Percentiles rank a stretch among this genome's conserved stretches.
Evolutionary conservation across 64 coral and sea anemone genomes (phyloP).

Genomic region (Porites lutea): DNA sequence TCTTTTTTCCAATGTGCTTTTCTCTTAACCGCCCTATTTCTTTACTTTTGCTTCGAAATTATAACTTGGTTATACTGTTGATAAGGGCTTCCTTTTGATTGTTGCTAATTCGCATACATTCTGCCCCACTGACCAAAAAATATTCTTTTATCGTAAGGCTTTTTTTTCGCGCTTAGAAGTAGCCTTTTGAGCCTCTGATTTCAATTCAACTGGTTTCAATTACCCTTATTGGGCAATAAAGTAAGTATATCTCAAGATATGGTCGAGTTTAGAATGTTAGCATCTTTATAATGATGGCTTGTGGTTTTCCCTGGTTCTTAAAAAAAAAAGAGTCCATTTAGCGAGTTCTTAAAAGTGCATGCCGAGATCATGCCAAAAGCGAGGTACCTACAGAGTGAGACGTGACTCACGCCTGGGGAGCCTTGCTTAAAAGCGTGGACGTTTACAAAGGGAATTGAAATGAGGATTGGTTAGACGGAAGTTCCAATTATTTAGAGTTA

Average conservation of each 20-base stretch:
- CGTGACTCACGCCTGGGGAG: background rate
- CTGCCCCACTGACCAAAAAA: too few species aligned
- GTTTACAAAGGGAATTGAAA: background rate
- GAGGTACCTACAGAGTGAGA: background rate
- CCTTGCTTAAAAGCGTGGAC: background rate
- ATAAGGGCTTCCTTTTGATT: too few species aligned
- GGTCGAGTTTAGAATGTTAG: too few species aligned
- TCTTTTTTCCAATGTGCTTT: too few species aligned
- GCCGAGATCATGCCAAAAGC: background rate
- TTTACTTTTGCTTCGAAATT: too few species aligned
- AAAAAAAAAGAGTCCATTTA: background rate
- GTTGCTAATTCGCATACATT: too few species aligned
- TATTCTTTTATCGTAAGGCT: too few species aligned
- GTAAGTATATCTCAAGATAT: background rate
- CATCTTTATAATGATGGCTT: background rate
- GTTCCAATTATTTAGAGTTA: background rate
- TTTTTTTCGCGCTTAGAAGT: too few species aligned
- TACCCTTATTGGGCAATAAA: background rate
- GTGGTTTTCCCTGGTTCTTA: constrained; percentile 23
- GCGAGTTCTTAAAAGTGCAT: background rate
- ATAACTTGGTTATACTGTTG: too few species aligned
- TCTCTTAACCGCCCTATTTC: too few species aligned
- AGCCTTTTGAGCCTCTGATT: too few species aligned
- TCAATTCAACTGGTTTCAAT: too few species aligned
- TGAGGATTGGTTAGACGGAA: background rate